These are phyloP conservation scores for Rana temporaria DNA, from an alignment of 2,113 vertebrate species.

Conservation along the genomic window DNA sequence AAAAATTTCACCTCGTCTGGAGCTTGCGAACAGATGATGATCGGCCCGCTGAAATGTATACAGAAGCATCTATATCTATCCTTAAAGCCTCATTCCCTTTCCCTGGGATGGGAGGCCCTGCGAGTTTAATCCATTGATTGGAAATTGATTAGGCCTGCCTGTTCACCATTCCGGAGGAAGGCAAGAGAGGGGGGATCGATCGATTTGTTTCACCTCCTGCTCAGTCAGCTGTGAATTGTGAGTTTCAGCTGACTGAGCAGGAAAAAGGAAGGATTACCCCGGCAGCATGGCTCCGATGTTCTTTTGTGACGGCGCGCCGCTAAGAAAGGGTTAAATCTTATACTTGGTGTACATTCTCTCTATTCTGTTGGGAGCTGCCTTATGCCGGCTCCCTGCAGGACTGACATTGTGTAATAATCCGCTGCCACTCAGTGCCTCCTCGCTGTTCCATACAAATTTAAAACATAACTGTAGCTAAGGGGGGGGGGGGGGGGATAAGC, in stretches of 20 bases:
- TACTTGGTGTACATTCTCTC: background rate
- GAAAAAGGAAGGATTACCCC: conserved; percentile 33
- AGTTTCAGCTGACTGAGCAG: conserved; percentile 49
- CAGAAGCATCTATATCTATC: background rate
- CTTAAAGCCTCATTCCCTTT: background rate
- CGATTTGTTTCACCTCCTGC: conserved; percentile 47
- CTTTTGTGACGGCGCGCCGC: background rate
- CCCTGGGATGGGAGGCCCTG: conserved; percentile 17
- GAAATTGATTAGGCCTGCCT: conserved; percentile 42
- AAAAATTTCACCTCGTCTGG: too few species aligned
- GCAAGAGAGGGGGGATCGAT: conserved; percentile 19
- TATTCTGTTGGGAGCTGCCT: too few species aligned
- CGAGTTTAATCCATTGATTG: conserved; percentile 46
- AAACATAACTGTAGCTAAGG: background rate
- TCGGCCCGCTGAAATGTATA: background rate
- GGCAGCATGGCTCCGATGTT: background rate
- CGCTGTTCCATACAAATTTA: background rate
- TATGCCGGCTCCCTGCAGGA: too few species aligned
- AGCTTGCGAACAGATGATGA: too few species aligned
- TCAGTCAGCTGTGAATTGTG: conserved; percentile 45
- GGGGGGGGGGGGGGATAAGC: background rate
- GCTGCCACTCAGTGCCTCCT: background rate
- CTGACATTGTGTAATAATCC: background rate
- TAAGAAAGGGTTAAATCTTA: conserved; percentile 30
- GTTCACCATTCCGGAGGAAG: conserved; percentile 41